Evolutionary conservation across 2,797 vertebrate genomes (phyloP), one percentile per base, ranked within the genome.

Genomic region (Gallinago solitaria): DNA sequence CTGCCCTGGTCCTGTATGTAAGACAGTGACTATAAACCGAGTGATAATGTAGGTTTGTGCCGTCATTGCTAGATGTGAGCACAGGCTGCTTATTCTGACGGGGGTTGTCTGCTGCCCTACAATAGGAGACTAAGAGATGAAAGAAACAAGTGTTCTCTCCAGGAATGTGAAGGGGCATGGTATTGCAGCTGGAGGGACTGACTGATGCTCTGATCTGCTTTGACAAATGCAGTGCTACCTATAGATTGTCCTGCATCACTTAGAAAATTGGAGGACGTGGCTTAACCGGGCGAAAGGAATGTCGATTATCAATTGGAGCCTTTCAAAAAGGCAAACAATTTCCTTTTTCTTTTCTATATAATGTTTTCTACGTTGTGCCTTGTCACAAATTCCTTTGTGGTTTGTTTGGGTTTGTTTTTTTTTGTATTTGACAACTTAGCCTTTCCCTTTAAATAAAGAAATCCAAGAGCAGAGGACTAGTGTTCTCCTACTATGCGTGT

Each of bases 361-460:
- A 45, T 74, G 74, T 93, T 77, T 97, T 97, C 79, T 85, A 41
- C 32, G 30, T 80, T 93, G 43, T 73, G 18, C 74, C 47, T 71
- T 91, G 81, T 68, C 33, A 65, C 30, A 75, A n/a, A 37, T 88
- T 77, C 50, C 7, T 9, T 61, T 91, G 47, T 48, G 47, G 12
- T 48, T 12, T 11, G 93, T 86, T 93, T 23, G 20, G 15, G 12
- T 43, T 43, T 43, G 9, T 25, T 37, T 35, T 63, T 12, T 94
- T 88, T 94, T 83, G 17, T 82, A 45, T 93, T 91, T 94, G 82
- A 80, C 64, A 95, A 47, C 15, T 75, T 90, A 80, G 50, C 27
- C 35, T 96, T 95, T 94, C 95, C 33, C 47, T 83, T 92, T 89
- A 92, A 88, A 77, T 83, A 91, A 65, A 90, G 75, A 79, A 88